These are phyloP conservation scores for Trichonephila clavipes DNA, from an alignment of 1,140 invertebrate species.

Conservation along the genomic window DNA sequence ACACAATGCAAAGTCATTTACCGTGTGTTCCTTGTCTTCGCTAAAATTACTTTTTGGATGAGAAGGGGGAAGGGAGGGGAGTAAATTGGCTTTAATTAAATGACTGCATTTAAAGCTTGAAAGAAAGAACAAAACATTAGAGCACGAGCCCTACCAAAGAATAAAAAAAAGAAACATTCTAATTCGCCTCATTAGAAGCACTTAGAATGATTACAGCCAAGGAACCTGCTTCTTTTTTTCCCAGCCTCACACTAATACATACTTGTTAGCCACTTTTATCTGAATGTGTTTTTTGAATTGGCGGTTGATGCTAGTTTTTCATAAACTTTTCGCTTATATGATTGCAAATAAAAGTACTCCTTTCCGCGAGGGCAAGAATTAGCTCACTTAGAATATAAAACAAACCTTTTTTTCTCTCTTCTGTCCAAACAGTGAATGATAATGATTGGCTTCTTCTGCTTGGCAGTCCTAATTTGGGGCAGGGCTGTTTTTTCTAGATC, in stretches of 20 bases:
- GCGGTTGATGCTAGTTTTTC: neutral
- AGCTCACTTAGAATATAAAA: neutral
- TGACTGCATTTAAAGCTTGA: neutral
- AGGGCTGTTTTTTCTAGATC: conserved; percentile 53
- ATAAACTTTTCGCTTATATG: neutral
- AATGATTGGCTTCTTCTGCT: conserved; percentile 11
- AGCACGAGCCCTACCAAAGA: too few species aligned
- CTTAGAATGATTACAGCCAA: neutral
- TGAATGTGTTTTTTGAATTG: neutral
- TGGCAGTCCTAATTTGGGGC: conserved; percentile 30
- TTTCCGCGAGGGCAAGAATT: neutral
- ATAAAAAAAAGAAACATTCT: neutral
- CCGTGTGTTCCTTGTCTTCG: too few species aligned
- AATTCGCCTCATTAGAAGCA: neutral
- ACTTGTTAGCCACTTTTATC: neutral
- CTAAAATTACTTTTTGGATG: too few species aligned
- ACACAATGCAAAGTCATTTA: too few species aligned
- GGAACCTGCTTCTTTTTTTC: neutral
- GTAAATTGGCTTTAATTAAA: neutral
- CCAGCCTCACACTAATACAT: neutral
- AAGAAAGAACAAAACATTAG: neutral
- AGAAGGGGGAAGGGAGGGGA: too few species aligned
- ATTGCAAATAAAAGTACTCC: neutral
- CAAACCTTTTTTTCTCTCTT: neutral
- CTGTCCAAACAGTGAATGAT: neutral